A percentile compares a stretch with the other conserved stretches of the same genome.
Evolutionary conservation across 2,888 invertebrate species (phyloP).

Genomic region (Drosophila lutescens): DNA sequence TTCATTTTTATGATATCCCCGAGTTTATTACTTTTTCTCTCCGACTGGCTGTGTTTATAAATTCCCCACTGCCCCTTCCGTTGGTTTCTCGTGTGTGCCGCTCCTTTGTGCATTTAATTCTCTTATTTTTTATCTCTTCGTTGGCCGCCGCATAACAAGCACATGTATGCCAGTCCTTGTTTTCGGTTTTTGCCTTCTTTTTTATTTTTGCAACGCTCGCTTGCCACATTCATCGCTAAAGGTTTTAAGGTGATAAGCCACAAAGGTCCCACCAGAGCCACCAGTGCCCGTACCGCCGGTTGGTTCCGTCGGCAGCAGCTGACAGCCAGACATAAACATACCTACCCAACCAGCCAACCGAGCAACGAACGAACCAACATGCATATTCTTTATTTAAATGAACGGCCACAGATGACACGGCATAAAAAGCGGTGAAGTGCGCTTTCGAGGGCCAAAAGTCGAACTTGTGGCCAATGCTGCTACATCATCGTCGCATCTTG

Average conservation of each 20-base stretch:
- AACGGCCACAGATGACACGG: constrained; percentile 36
- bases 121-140: constrained; percentile 40
- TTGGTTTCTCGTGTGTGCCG: constrained; percentile 20
- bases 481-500: constrained; percentile 38
- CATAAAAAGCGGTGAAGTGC: constrained; percentile 38
- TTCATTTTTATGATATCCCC: constrained; percentile 42
- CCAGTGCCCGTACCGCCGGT: constrained; percentile 2
- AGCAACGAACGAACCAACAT: constrained; percentile 1
- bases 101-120: constrained; percentile 42
- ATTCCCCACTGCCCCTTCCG: constrained; percentile 23
- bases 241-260: constrained; percentile 47
- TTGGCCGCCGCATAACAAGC: constrained; percentile 36
- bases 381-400: constrained; percentile 43
- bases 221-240: constrained; percentile 41
- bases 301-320: constrained; percentile 31
- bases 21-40: constrained; percentile 39
- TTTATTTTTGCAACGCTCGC: constrained; percentile 3
- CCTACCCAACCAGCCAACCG: constrained; percentile 2
- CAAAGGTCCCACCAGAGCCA: constrained; percentile 33
- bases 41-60: constrained; percentile 36
- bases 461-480: constrained; percentile 40
- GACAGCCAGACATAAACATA: constrained; percentile 42
- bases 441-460: constrained; percentile 32
- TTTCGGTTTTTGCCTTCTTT: constrained; percentile 3
- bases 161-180: constrained; percentile 36